phyloP scores from a whole-genome alignment of 2,113 vertebrate genomes.

The Sinocyclocheilus grahami region DNA sequence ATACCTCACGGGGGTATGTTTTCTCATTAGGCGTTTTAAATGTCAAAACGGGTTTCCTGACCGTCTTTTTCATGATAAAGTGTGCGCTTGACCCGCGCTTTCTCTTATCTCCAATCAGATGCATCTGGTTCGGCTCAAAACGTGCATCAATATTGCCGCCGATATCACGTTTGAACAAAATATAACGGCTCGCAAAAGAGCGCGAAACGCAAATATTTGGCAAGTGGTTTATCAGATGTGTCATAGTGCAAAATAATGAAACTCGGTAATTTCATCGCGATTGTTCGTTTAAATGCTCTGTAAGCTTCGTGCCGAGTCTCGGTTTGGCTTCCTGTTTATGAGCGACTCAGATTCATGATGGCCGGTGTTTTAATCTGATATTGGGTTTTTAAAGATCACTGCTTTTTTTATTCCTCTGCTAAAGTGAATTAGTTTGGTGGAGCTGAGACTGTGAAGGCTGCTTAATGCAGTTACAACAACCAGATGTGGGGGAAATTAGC shows the following conservation, averaged over 20 bases:
- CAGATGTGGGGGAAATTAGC: constrained; percentile 19
- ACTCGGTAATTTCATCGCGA: background rate
- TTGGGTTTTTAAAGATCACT: constrained; percentile 27
- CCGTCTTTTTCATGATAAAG: constrained; percentile 17
- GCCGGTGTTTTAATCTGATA: constrained; percentile 39
- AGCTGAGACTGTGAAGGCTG: constrained; percentile 24
- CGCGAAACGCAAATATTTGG: constrained; percentile 32
- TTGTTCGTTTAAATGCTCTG: constrained; percentile 8
- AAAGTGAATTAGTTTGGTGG: constrained; percentile 40
- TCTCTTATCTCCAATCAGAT: background rate
- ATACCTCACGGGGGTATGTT: too few relatives aligned
- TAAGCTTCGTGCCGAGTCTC: background rate
- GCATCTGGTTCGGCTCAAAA: background rate
- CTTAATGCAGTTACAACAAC: constrained; percentile 13
- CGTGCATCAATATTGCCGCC: background rate
- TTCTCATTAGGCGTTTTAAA: too few relatives aligned
- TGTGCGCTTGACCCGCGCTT: constrained; percentile 21
- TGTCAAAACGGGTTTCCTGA: background rate
- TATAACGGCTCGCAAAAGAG: background rate
- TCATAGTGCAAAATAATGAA: constrained; percentile 1
- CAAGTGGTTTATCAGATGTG: background rate
- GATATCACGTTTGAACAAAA: constrained; percentile 7
- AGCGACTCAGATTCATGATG: constrained; percentile 15
- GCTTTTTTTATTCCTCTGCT: constrained; percentile 21
- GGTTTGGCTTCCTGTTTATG: constrained; percentile 15